phyloP scores from a whole-genome alignment of 1,140 invertebrate species.

The Bombus breviceps region DNA sequence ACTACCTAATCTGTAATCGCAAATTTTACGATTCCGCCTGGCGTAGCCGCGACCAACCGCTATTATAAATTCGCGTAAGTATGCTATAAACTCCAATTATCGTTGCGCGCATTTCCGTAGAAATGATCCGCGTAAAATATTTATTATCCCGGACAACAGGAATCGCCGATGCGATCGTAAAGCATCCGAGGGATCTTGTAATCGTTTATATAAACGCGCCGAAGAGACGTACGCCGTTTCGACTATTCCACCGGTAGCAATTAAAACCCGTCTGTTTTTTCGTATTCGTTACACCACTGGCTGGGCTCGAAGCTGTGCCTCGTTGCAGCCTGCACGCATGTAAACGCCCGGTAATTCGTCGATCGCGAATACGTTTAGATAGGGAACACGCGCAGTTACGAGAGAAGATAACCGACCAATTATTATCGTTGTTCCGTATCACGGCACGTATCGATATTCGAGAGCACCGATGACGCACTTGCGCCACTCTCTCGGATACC shows the following conservation, averaged over 20 bases:
- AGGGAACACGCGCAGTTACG: conserved; percentile 6
- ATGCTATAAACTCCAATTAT: conserved; percentile 65
- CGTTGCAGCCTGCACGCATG: conserved; percentile 1
- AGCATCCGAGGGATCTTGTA: conserved; percentile 37
- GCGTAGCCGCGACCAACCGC: not conserved
- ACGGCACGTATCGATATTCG: not conserved
- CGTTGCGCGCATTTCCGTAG: conserved; percentile 61
- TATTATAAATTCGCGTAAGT: conserved; percentile 62
- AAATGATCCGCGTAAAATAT: conserved; percentile 59
- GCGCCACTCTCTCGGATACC: not conserved
- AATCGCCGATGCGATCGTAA: conserved; percentile 47
- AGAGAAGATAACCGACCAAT: conserved; percentile 19
- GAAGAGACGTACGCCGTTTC: conserved; percentile 24
- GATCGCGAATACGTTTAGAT: conserved; percentile 15
- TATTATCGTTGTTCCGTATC: conserved; percentile 2
- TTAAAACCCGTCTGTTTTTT: conserved; percentile 3
- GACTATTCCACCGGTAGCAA: conserved; percentile 27
- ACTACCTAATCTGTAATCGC: conserved; percentile 59
- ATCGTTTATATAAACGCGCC: conserved; percentile 40
- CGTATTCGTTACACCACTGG: not conserved
- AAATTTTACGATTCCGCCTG: conserved; percentile 53
- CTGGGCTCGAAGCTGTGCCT: not conserved
- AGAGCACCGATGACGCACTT: not conserved
- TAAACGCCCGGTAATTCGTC: conserved; percentile 17
- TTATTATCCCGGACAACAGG: conserved; percentile 51